Base-by-base conservation (phyloP, 1,140 invertebrate genomes). In the Dermatophagoides farinae region DNA sequence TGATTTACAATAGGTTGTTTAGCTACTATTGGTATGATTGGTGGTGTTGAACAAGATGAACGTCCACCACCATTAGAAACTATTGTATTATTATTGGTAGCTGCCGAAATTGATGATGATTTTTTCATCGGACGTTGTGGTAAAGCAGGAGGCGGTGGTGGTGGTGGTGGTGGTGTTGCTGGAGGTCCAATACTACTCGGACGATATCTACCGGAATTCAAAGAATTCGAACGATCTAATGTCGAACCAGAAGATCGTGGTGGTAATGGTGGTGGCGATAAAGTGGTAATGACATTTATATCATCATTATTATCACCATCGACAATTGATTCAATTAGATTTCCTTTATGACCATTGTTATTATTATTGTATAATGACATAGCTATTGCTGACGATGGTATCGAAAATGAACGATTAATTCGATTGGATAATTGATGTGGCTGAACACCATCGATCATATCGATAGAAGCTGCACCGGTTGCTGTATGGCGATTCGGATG, bases 371-470 rank as follows among this genome's bases (percentile, higher is more conserved):
- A 11, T 25, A 31, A 31, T 31, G 31, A 31, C 31, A 31, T 31
- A 4, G 38, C 5, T 14, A 58, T 22, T 4, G 57, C 58, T n/a
- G 58, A 60, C 2, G 50, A 44, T 20, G 58, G 58, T 23, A 60
- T 60, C 18, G 58, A 60, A 49, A 43, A 44, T 22, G 58, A 60
- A 16, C 58, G 41, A 40, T 60, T 20, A 20, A 60, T 47, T 31
- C 53, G 4, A 14, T 20, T 37, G 4, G 12, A 2, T 4, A 31
- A 31, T 31, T 31, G 31, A 31, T 31, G 31, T 31, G n/a, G n/a
- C n/a, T n/a, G n/a, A n/a, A n/a, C n/a, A n/a, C n/a, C n/a, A n/a
- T n/a, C n/a, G n/a, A n/a, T n/a, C n/a, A n/a, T n/a, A 18, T 49
- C 18, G 18, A 9, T 8, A 49, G 9, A 11, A 49, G 41, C 9